A percentile compares a stretch with the other conserved stretches of the same genome.
phyloP scores from a whole-genome alignment of 2,888 invertebrate genomes.

The Stenurella melanura region DNA sequence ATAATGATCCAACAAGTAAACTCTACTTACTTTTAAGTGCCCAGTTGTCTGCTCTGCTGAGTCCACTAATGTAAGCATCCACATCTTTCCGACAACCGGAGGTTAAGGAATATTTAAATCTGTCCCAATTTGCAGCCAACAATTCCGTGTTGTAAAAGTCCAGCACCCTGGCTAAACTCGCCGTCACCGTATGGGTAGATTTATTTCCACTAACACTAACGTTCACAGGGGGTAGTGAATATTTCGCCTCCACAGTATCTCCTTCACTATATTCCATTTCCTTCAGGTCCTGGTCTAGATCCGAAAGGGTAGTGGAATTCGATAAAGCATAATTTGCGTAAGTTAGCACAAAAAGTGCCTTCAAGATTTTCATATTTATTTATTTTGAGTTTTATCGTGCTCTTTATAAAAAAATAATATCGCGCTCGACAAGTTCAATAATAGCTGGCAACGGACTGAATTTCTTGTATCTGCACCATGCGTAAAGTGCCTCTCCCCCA shows the following conservation, averaged over 20 bases:
- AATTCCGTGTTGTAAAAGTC: conserved; percentile 77
- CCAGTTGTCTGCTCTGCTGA: conserved; percentile 78
- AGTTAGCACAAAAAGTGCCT: conserved; percentile 49
- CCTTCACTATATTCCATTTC: conserved; percentile 65
- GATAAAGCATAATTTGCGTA: conserved; percentile 38
- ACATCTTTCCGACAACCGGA: conserved; percentile 77
- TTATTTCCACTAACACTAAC: conserved; percentile 60
- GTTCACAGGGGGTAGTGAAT: conserved; percentile 61
- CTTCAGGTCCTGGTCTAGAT: conserved; percentile 36
- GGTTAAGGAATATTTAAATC: conserved; percentile 73
- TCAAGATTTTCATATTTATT: conserved; percentile 42
- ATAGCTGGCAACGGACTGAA: conserved; percentile 28
- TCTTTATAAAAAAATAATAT: conserved; percentile 33
- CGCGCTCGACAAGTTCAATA: conserved; percentile 53
- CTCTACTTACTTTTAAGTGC: conserved; percentile 81
- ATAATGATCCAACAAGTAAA: too few species aligned
- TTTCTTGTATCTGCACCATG: conserved; percentile 22
- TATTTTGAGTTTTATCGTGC: neutral
- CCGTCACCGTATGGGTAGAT: conserved; percentile 53
- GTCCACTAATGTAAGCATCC: conserved; percentile 78
- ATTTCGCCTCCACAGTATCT: conserved; percentile 59
- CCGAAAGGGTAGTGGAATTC: conserved; percentile 39
- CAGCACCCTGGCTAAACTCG: conserved; percentile 75
- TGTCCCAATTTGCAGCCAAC: conserved; percentile 76
- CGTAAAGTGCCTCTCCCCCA: conserved; percentile 30